Conservation (phyloP, 2,888 invertebrate genomes). For the Drosophila vallismaia region DNA sequence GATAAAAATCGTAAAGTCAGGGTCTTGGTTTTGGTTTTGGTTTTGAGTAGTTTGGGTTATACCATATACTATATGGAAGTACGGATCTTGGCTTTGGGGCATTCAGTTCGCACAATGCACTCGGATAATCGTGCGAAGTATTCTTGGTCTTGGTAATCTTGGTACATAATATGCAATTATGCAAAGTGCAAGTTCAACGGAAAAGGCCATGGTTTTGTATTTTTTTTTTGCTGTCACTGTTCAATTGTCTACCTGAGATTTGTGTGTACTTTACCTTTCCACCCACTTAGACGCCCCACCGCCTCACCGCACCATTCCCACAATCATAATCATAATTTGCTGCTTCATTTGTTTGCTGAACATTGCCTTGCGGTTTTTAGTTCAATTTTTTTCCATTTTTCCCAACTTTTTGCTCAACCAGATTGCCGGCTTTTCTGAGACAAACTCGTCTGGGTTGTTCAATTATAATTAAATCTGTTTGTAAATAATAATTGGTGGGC, state of each 20-base stretch:
- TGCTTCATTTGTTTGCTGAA: constrained; percentile 61
- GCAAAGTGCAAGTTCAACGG: constrained; percentile 75
- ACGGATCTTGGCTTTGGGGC: constrained; percentile 22
- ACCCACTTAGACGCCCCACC: background rate
- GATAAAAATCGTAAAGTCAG: background rate
- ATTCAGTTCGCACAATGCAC: constrained; percentile 62
- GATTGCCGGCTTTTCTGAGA: background rate
- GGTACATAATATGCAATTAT: constrained; percentile 64
- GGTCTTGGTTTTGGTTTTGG: background rate
- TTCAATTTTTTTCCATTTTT: constrained; percentile 15
- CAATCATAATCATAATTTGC: constrained; percentile 36
- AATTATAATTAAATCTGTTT: constrained; percentile 72
- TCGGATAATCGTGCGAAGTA: constrained; percentile 67
- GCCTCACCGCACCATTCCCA: background rate
- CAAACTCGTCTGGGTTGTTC: constrained; percentile 30
- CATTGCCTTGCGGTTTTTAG: constrained; percentile 54
- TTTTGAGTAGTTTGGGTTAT: background rate
- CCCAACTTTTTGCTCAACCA: constrained; percentile 14
- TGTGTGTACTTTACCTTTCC: constrained; percentile 1
- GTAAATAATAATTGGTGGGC: constrained; percentile 72
- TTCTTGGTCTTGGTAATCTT: constrained; percentile 34
- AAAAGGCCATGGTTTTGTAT: constrained; percentile 49
- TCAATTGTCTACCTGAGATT: constrained; percentile 34
- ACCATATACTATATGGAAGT: background rate
- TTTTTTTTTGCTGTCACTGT: constrained; percentile 11